Evolutionary conservation across 2,113 vertebrate genomes (phyloP).

Genomic region (Candoia aspera): DNA sequence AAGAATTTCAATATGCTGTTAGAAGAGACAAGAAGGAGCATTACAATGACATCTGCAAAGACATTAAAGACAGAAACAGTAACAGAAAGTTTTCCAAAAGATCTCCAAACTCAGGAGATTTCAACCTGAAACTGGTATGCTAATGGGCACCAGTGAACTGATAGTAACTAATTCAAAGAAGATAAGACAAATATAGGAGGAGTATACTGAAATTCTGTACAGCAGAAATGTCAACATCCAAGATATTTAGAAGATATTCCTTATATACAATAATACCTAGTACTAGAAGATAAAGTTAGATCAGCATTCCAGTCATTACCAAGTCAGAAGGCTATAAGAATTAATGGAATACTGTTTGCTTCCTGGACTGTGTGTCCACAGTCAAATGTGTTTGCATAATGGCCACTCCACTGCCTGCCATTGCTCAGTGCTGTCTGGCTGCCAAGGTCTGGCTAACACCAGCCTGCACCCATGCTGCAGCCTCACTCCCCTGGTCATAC

Average conservation of each 20-base stretch:
- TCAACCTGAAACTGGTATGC: neutral
- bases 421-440: neutral
- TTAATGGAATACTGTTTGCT: neutral
- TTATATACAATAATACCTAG: neutral
- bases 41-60: neutral
- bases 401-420: neutral
- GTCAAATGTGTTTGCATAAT: neutral
- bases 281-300: neutral
- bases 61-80: neutral
- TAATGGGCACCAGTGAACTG: neutral
- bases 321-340: neutral
- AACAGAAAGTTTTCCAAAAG: neutral
- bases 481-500: neutral
- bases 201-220: neutral
- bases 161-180: neutral
- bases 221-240: neutral
- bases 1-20: neutral
- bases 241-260: neutral
- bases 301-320: neutral
- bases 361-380: neutral
- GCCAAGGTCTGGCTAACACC: neutral
- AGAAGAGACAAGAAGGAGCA: neutral
- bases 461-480: neutral
- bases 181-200: neutral
- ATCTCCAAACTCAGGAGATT: neutral